Base-by-base conservation (phyloP, 2,888 invertebrate species). In the Parnassius orleans region DNA sequence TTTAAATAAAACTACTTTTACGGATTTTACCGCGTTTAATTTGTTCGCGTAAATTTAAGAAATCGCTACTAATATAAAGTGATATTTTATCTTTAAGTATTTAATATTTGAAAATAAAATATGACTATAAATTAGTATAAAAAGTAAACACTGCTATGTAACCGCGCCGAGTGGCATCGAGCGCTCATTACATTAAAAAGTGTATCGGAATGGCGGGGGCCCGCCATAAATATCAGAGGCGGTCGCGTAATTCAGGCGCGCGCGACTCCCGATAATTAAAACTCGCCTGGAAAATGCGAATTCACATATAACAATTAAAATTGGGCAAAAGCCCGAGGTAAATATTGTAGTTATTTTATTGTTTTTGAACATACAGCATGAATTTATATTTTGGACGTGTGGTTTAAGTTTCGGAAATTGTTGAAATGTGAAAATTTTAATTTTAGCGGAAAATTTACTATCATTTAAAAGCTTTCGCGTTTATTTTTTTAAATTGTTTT, bases 291-390 rank as follows among this genome's bases (percentile, higher is more conserved):
- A 84, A 89, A 87, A 86, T 81, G 79, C 81, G 81, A 89, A 88
- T 90, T 87, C 90, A 89, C 91, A 90, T 90, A 88, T 89, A 87
- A 89, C 90, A 90, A 92, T 92, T 92, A 89, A 88, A 87, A 87
- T 80, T 79, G 77, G 78, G 81, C 79, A 83, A 79, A 78, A 83
- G 81, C 84, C 82, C 81, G 83, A 73, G 85, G 80, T 81, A 81
- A 86, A 84, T 79, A 74, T 73, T 75, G 76, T 74, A 71, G 75
- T 71, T 68, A 72, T 69, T 59, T 52, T 43, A 24, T 24, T 46
- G 63, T 48, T 60, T 59, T 43, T 68, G 68, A 70, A 69, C 67
- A 66, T 65, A 65, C 67, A 68, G 41, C 12, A 67, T 67, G 67
- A 69, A 71, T 69, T 65, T 71, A 66, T 66, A 52, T 66, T 68